phyloP scores from a whole-genome alignment of 2,797 vertebrate species.

The Pyrocephalus nanus region DNA sequence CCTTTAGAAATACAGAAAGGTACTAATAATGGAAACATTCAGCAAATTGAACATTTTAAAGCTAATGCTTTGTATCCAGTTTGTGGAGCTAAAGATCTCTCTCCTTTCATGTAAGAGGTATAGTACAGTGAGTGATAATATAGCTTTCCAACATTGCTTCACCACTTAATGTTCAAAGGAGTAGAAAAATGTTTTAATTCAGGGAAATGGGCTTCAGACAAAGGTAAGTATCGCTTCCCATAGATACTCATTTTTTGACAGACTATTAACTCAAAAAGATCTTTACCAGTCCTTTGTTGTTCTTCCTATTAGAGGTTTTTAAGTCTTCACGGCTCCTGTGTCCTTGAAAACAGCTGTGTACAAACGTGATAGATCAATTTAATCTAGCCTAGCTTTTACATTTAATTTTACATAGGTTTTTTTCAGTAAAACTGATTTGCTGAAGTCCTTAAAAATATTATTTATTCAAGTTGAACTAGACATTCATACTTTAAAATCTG shows the following conservation, averaged over 20 bases:
- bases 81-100: neutral
- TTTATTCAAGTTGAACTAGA: neutral
- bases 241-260: neutral
- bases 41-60: neutral
- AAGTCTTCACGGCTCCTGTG: neutral
- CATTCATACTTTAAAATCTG: neutral
- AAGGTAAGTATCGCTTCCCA: neutral
- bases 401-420: neutral
- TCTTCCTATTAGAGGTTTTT: neutral
- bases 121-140: neutral
- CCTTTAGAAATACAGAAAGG: neutral
- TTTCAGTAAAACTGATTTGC: neutral
- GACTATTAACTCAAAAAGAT: neutral
- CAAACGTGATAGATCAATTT: neutral
- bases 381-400: neutral
- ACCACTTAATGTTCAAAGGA: neutral
- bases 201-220: neutral
- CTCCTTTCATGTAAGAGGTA: neutral
- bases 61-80: neutral
- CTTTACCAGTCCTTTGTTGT: neutral
- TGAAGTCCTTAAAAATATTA: neutral
- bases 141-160: neutral
- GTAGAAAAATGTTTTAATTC: neutral
- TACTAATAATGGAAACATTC: neutral
- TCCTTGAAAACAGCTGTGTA: neutral